phyloP scores from a whole-genome alignment of 2,113 vertebrate genomes.

The Hippocampus guttulatus region DNA sequence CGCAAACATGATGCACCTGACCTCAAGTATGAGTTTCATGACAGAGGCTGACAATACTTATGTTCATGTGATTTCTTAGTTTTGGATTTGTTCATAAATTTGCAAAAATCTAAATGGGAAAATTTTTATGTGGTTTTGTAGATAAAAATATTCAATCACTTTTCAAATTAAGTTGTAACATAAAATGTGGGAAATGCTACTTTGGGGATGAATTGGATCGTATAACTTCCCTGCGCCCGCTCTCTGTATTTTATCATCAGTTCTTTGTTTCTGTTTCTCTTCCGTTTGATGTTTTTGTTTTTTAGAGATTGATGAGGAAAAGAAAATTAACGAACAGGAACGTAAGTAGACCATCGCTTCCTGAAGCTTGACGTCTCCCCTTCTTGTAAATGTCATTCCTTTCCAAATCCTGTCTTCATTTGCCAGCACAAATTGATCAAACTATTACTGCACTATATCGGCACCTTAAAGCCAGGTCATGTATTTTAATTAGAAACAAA shows the following conservation, averaged over 20 bases:
- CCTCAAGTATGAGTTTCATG: too few species aligned
- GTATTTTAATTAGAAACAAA: too few species aligned
- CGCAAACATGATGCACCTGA: too few species aligned
- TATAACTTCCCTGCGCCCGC: not conserved
- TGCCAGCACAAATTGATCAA: not conserved
- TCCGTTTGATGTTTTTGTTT: not conserved
- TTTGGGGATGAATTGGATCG: not conserved
- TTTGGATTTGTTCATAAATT: too few species aligned
- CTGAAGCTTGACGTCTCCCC: not conserved
- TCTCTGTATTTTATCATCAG: not conserved
- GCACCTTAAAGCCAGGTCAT: not conserved
- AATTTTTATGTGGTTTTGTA: too few species aligned
- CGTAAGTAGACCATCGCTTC: not conserved
- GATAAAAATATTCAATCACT: too few species aligned
- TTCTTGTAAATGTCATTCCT: not conserved
- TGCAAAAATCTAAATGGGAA: too few species aligned
- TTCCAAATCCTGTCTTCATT: not conserved
- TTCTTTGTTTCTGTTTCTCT: not conserved
- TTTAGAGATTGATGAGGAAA: constrained; percentile 5
- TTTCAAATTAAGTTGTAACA: too few species aligned
- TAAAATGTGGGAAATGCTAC: too few species aligned
- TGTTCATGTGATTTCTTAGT: too few species aligned
- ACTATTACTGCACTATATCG: not conserved
- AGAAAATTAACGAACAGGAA: not conserved
- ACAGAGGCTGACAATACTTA: too few species aligned